Evolutionary conservation across 2,113 vertebrate species (phyloP), one percentile per base, ranked within the genome.

Genomic region (Riparia riparia): DNA sequence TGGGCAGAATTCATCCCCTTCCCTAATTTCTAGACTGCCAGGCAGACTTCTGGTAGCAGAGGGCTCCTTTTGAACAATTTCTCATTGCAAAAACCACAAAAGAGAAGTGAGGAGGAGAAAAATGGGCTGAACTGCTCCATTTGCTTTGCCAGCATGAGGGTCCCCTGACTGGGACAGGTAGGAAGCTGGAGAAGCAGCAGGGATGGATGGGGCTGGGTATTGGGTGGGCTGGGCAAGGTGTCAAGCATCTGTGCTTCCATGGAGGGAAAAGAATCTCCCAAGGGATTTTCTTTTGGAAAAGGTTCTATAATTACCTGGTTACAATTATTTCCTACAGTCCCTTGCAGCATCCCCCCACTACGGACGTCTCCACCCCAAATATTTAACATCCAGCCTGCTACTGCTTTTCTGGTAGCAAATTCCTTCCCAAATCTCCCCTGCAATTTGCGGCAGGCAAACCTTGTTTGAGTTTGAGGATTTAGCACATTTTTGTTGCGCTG

Each of bases 401-500:
- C 95, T 2, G 0, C 73, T 91, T 66, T 88, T 54, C 94, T 94
- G 93, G 92, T 95, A 95, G 82, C 90, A 60, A 95, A 96, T 97
- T 93, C 96, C 78, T 93, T 93, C 66, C 70, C 87, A 77, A 37
- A 93, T 93, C 90, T 86, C 90, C 95, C 86, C 73, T 96, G 95
- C 90, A 97, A 97, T 96, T 97, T 97, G 97, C 0, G 95, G 96
- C 8, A 5, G 89, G 82, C 92, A 95, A 93, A 88, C 77, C 86
- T 93, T 82, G 89, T 94, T 96, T 87, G 89, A 85, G 49, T 85
- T 87, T 93, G 85, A 90, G 89, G 81, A 95, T 90, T 96, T 96
- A 89, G 88, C 81, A 82, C 92, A 94, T 93, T 96, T 96, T 93
- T 95, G 90, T 78, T 18, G 3, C 80, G 10, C 51, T 8, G 19